A percentile compares a stretch with the other conserved stretches of the same genome.
These are phyloP conservation scores for Leptinotarsa rubiginosa DNA, from an alignment of 2,888 invertebrate genomes.

Conservation along the genomic window DNA sequence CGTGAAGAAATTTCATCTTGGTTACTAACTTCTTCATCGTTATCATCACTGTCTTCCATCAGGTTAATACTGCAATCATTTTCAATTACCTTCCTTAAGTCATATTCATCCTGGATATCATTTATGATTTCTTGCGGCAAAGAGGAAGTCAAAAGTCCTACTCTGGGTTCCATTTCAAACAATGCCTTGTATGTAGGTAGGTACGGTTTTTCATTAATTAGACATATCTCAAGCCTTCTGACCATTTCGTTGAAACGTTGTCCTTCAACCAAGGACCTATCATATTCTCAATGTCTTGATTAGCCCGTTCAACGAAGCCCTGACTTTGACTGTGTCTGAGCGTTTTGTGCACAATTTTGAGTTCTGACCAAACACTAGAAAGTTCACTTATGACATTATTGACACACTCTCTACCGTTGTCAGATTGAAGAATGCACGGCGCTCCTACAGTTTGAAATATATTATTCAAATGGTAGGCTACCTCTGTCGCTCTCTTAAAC, in stretches of 20 bases:
- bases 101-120: background rate
- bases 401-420: background rate
- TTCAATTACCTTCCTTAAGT: background rate
- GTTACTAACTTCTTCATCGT: too few species aligned
- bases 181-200: background rate
- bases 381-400: background rate
- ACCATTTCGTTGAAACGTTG: background rate
- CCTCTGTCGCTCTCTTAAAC: too few species aligned
- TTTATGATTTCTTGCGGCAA: background rate
- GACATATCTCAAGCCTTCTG: background rate
- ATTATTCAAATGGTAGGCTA: too few species aligned
- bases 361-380: conserved; percentile 31
- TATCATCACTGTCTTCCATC: background rate
- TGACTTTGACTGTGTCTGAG: conserved; percentile 39
- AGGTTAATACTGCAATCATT: background rate
- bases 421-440: background rate
- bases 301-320: conserved; percentile 27
- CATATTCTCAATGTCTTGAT: conserved; percentile 31
- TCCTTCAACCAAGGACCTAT: background rate
- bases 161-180: background rate
- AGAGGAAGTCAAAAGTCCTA: background rate
- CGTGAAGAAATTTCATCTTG: background rate
- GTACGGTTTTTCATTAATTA: background rate
- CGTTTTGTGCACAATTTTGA: conserved; percentile 31
- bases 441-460: too few species aligned